Conservation (phyloP, 2,797 vertebrate genomes). For the Merluccius polli region DNA sequence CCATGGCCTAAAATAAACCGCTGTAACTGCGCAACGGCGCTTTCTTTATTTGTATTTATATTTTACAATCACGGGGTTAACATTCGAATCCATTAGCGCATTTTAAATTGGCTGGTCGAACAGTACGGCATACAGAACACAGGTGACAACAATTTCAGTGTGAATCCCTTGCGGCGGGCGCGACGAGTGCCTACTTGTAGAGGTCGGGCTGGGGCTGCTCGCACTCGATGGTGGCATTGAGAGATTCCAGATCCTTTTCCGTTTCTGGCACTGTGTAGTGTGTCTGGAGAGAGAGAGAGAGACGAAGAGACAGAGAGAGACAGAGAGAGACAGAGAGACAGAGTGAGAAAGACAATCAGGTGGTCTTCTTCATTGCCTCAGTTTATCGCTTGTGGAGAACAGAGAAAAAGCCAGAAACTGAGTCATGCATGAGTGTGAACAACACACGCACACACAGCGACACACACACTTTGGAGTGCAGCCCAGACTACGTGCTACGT, state of each 20-base stretch:
- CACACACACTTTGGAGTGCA: neutral
- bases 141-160: constrained; percentile 33
- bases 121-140: neutral
- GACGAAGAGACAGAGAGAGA: constrained; percentile 5
- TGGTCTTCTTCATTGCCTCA: constrained; percentile 17
- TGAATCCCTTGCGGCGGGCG: constrained; percentile 43
- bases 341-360: neutral
- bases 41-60: neutral
- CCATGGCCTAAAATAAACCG: neutral
- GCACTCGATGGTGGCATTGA: constrained; percentile 91
- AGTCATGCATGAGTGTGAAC: neutral
- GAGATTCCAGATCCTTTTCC: constrained; percentile 77
- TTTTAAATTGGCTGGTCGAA: constrained; percentile 25
- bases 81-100: constrained; percentile 12
- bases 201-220: constrained; percentile 97
- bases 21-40: neutral
- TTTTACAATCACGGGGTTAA: constrained; percentile 10
- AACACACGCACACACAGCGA: neutral
- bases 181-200: constrained; percentile 86
- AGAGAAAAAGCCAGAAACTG: constrained; percentile 4
- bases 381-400: neutral
- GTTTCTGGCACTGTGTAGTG: constrained; percentile 90
- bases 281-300: constrained; percentile 71
- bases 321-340: constrained; percentile 13
- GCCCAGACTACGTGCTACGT: neutral